These are phyloP conservation scores for Callosobruchus maculatus DNA, from an alignment of 2,888 invertebrate genomes.

Conservation along the genomic window DNA sequence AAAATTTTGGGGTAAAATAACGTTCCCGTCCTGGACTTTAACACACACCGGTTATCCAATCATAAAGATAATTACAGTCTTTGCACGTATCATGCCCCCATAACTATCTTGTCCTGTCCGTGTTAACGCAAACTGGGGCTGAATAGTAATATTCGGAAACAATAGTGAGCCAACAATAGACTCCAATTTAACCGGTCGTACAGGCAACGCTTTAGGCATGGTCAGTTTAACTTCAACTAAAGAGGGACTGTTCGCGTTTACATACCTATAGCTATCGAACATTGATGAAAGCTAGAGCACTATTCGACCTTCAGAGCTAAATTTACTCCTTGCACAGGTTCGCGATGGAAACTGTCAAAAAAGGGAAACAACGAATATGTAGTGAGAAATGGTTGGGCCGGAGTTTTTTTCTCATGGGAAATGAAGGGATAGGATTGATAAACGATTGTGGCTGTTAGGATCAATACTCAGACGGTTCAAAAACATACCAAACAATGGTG, in stretches of 20 bases:
- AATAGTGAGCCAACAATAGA: not conserved
- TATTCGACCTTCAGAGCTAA: not conserved
- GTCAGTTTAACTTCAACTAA: not conserved
- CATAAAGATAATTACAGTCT: not conserved
- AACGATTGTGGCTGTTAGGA: not conserved
- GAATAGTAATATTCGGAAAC: not conserved
- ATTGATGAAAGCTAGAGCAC: not conserved
- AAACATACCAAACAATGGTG: too few relatives aligned
- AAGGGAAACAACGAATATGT: not conserved
- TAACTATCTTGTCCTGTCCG: not conserved
- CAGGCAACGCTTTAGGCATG: not conserved
- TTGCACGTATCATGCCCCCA: not conserved
- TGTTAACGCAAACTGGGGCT: not conserved
- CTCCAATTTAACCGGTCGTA: not conserved
- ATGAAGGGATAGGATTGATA: not conserved
- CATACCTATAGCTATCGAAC: not conserved
- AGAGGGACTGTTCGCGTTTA: not conserved
- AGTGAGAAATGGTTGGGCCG: not conserved
- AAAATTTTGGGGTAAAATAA: too few relatives aligned
- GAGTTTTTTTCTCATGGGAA: not conserved
- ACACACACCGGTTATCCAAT: too few relatives aligned
- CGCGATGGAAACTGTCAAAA: not conserved
- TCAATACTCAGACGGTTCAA: too few relatives aligned
- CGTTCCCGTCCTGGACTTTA: too few relatives aligned
- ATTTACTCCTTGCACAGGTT: not conserved